Evolutionary conservation across 1,140 invertebrate species (phyloP).

Genomic region (Drosophila orosa): DNA sequence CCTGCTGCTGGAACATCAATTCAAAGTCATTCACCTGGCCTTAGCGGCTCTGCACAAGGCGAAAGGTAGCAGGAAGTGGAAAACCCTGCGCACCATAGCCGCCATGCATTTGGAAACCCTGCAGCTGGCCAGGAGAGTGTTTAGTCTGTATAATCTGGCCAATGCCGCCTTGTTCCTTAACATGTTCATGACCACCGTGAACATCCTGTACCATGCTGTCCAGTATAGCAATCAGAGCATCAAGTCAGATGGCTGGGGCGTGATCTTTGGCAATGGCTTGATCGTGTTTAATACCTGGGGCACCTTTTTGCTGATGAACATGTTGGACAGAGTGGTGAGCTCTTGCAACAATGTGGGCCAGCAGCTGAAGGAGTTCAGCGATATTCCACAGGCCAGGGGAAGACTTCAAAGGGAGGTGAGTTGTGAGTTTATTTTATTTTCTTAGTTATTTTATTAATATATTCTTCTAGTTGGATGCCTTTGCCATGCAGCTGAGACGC

Average conservation of each 20-base stretch:
- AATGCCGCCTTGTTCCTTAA: constrained; percentile 43
- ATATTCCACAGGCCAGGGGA: constrained; percentile 12
- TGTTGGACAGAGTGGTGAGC: constrained; percentile 39
- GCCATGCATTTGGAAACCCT: constrained; percentile 43
- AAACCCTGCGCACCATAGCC: constrained; percentile 19
- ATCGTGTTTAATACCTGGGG: constrained; percentile 18
- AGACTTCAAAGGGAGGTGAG: constrained; percentile 42
- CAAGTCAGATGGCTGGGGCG: constrained; percentile 13
- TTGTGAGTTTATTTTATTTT: background rate
- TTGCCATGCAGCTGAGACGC: constrained; percentile 25
- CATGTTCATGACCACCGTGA: constrained; percentile 50
- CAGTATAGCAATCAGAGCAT: constrained; percentile 55
- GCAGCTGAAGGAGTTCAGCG: constrained; percentile 38
- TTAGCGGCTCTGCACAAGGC: constrained; percentile 10
- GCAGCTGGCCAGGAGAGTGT: constrained; percentile 23
- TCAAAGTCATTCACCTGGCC: constrained; percentile 47
- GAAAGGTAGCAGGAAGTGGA: background rate
- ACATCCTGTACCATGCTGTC: constrained; percentile 63
- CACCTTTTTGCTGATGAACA: constrained; percentile 41
- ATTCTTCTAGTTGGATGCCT: constrained; percentile 46
- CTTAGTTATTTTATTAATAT: background rate
- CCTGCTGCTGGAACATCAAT: constrained; percentile 49
- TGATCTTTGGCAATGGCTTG: constrained; percentile 32
- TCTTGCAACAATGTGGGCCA: constrained; percentile 49
- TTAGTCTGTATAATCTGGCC: constrained; percentile 40